A percentile compares a stretch with the other conserved stretches of the same genome.
phyloP scores from a whole-genome alignment of 2,797 vertebrate genomes.

The Pangasius macronema region DNA sequence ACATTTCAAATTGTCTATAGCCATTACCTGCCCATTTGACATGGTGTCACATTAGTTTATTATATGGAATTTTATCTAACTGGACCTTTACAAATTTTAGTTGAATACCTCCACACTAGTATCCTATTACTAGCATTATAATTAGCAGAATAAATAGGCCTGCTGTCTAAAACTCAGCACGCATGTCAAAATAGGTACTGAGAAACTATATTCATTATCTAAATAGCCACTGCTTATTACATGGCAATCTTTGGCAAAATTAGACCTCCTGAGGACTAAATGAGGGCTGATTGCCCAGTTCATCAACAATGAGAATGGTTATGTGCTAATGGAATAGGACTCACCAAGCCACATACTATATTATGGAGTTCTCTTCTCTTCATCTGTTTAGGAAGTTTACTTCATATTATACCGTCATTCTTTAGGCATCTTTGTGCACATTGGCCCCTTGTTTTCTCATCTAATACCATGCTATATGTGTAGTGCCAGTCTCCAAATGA shows the following conservation, averaged over 20 bases:
- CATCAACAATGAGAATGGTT: constrained; percentile 13
- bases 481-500: constrained; percentile 8
- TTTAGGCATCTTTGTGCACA: neutral
- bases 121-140: neutral
- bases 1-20: neutral
- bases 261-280: constrained; percentile 18
- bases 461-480: constrained; percentile 18
- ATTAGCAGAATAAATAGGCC: neutral
- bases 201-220: neutral
- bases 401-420: neutral
- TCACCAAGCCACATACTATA: neutral
- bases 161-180: neutral
- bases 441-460: neutral
- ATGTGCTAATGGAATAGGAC: neutral
- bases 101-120: neutral
- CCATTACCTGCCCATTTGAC: neutral
- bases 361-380: neutral
- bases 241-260: constrained; percentile 1
- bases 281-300: constrained; percentile 23
- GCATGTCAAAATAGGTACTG: neutral
- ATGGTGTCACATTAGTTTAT: neutral
- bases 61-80: neutral
- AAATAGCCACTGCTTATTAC: neutral
- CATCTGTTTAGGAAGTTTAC: neutral
- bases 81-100: neutral